Base-by-base conservation (phyloP, 2,113 vertebrate species). In the Solea senegalensis region DNA sequence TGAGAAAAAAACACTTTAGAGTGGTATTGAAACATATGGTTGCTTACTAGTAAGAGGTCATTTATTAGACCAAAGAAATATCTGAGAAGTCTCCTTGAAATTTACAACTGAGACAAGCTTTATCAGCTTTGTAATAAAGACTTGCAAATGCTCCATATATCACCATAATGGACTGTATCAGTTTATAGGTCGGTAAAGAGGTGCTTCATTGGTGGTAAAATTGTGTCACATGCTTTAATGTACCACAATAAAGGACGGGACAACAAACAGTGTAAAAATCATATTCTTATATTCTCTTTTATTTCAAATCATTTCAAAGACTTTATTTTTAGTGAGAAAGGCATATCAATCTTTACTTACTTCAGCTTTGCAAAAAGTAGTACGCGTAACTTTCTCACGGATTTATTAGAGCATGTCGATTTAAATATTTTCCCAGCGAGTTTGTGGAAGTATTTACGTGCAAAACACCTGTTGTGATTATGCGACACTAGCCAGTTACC, bases 401-500 rank as follows among this genome's bases (percentile, higher is more conserved):
- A 62, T 69, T 61, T 65, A 5, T 64, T 39, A 3, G 48, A 6
- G 14, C 5, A 41, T 4, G 21, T 26, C 41, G 43, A 60, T 70
- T 58, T 51, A 52, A 44, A 76, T 45, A 70, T 55, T 74, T 83
- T 10, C 9, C 14, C 9, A 2, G 13, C 11, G 10, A 45, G 27
- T 69, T 78, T 57, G 8, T 3, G n/a, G 4, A 57, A 55, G 67
- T 5, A 48, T 15, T 9, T 15, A 5, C 11, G 15, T 10, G 7
- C 1, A 57, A 65, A 10, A 54, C 16, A 50, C 6, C 7, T n/a
- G 27, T 3, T 65, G 12, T 40, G 50, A 27, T 76, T 8, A 9
- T 14, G 28, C 43, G 21, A 63, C 26, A 44, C 0, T 15, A 27
- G 41, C 9, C 1, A 57, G 82, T 76, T 94, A 99, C 97, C 97